Base-by-base conservation (phyloP, 2,888 invertebrate genomes). In the Stenoptilia bipunctidactyla region DNA sequence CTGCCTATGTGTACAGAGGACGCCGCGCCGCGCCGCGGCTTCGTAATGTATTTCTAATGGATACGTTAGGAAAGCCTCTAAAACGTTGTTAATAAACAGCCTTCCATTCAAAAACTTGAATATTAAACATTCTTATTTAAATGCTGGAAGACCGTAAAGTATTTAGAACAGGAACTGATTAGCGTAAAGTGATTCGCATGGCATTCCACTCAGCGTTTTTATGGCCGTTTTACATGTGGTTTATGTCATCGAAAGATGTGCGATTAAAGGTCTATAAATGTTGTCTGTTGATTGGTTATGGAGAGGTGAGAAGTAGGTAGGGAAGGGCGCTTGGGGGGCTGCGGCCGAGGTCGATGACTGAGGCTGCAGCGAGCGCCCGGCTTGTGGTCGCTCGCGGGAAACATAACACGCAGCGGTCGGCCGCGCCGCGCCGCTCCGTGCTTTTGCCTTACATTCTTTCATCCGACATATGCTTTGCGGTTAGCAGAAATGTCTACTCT, bases 251-350 rank as follows among this genome's bases (percentile, higher is more conserved):
- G 56, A 67, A 64, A 30, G 59, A 62, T 57, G 53, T 60, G 57
- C 66, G 59, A 66, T 72, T 72, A 69, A 70, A 73, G 68, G 72
- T 63, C 69, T 69, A 62, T 71, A 71, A 72, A 73, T 58, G 61
- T 58, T 56, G 66, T 47, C 50, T 49, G 66, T 63, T 30, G 65
- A 69, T 66, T 68, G 46, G 50, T 39, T 49, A 42, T 49, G 45
- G 45, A 48, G 54, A 62, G 57, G 37, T 35, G 40, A 27, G 65
- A 69, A 66, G 66, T 64, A 67, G 65, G 63, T 63, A 70, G 58
- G 61, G 27, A 15, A 37, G 30, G 14, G 15, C 15, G 15, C 9
- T n/a, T n/a, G n/a, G n/a, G n/a, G n/a, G n/a, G n/a, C n/a, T n/a
- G n/a, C n/a, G 13, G 13, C 34, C 39, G 25, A 35, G 14, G 39